Evolutionary conservation across 2,888 invertebrate species (phyloP).

Genomic region (Theristus sp.): DNA sequence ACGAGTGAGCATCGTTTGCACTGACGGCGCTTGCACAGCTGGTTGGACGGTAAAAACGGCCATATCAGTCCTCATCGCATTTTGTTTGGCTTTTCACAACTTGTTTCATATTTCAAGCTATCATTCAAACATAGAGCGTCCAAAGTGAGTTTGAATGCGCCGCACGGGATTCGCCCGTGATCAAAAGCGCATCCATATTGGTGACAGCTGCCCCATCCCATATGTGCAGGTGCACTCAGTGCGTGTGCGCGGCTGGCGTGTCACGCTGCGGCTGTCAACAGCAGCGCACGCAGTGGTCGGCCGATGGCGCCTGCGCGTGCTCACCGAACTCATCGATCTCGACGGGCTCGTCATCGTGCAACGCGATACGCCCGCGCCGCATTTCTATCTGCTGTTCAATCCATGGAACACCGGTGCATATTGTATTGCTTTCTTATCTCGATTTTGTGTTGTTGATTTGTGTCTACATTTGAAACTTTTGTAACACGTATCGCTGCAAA

Average conservation of each 20-base stretch:
- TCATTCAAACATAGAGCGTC: too few species aligned
- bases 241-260: neutral
- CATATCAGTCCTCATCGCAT: too few species aligned
- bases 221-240: neutral
- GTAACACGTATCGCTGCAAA: too few species aligned
- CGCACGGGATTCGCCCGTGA: too few species aligned
- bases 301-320: neutral
- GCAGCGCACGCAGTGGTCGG: neutral
- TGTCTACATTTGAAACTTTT: too few species aligned
- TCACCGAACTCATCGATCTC: neutral
- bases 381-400: constrained; percentile 61
- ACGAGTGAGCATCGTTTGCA: neutral
- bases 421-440: neutral
- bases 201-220: neutral
- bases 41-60: too few species aligned
- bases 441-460: too few species aligned
- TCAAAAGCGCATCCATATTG: too few species aligned
- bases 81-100: too few species aligned
- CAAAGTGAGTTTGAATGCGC: too few species aligned
- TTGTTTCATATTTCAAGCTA: too few species aligned
- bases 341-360: neutral
- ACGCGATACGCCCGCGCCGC: neutral
- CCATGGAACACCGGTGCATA: constrained; percentile 62
- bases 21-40: too few species aligned
- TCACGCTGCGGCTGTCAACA: neutral